These are phyloP conservation scores for Oxygymnocypris stewartii DNA, from an alignment of 2,113 vertebrate genomes.

Conservation along the genomic window DNA sequence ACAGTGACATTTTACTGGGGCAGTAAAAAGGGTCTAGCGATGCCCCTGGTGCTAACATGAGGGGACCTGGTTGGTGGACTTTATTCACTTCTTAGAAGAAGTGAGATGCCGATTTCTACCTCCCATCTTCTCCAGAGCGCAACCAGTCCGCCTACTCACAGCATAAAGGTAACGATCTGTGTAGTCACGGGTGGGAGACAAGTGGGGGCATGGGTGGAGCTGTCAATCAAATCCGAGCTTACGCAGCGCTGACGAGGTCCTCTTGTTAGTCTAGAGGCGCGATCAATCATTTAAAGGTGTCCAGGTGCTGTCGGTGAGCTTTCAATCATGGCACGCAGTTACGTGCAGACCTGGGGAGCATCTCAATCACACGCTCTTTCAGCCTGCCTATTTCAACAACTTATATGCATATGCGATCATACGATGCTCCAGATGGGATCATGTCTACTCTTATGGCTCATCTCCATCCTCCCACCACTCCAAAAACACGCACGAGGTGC, in stretches of 20 bases:
- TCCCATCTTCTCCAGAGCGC: background rate
- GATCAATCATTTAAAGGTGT: slow-evolving; percentile 52
- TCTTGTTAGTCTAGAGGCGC: slow-evolving; percentile 44
- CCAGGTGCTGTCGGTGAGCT: background rate
- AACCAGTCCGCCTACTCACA: background rate
- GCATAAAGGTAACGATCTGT: background rate
- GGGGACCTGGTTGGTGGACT: background rate
- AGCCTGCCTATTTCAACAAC: background rate
- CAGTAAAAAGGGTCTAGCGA: too few relatives aligned
- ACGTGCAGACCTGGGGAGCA: slow-evolving; percentile 20
- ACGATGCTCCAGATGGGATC: slow-evolving; percentile 36
- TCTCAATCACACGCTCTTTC: slow-evolving; percentile 19
- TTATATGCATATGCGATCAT: slow-evolving; percentile 5
- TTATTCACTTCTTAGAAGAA: background rate
- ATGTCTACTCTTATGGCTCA: slow-evolving; percentile 52
- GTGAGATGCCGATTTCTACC: background rate
- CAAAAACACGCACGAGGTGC: slow-evolving; percentile 6
- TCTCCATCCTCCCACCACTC: slow-evolving; percentile 41
- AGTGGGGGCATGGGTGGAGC: background rate
- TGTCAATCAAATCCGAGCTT: slow-evolving; percentile 45
- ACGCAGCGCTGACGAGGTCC: slow-evolving; percentile 37
- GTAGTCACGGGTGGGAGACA: slow-evolving; percentile 6
- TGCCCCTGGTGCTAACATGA: background rate
- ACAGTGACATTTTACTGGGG: too few relatives aligned
- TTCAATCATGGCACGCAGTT: slow-evolving; percentile 42